Conservation (phyloP, 2,888 invertebrate species). For the Arge pagana region DNA sequence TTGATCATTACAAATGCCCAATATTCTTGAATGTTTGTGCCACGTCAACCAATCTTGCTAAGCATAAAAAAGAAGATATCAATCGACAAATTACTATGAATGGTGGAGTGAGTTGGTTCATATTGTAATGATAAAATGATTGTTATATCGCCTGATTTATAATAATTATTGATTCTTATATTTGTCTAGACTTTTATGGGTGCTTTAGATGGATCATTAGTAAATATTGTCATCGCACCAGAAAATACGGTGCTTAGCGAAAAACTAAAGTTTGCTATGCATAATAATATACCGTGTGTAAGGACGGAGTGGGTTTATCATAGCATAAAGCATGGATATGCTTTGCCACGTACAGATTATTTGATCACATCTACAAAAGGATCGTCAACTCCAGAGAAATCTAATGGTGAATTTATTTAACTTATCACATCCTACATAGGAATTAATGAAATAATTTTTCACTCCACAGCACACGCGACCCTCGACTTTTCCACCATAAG, state of each 20-base stretch:
- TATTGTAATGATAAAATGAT: too few relatives aligned
- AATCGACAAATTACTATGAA: constrained; percentile 72
- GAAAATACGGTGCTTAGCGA: constrained; percentile 62
- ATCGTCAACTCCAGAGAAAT: constrained; percentile 74
- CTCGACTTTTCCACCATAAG: constrained; percentile 62
- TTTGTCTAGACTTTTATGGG: constrained; percentile 62
- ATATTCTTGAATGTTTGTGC: constrained; percentile 79
- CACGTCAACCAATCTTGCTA: constrained; percentile 75
- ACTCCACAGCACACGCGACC: constrained; percentile 37
- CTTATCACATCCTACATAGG: constrained; percentile 11
- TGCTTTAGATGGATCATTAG: constrained; percentile 61
- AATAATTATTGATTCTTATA: not conserved
- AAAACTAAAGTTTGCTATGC: constrained; percentile 69
- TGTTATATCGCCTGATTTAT: too few relatives aligned
- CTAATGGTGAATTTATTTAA: constrained; percentile 33
- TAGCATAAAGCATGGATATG: constrained; percentile 73
- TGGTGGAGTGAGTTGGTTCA: constrained; percentile 68
- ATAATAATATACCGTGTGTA: constrained; percentile 71
- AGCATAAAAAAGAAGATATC: constrained; percentile 67
- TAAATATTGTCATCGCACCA: constrained; percentile 61
- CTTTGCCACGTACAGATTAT: constrained; percentile 67
- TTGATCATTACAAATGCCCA: constrained; percentile 67
- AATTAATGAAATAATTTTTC: constrained; percentile 6
- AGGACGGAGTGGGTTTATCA: constrained; percentile 79
- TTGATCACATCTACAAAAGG: constrained; percentile 63